These are phyloP conservation scores for Strix uralensis DNA, from an alignment of 2,113 vertebrate species.

Conservation along the genomic window DNA sequence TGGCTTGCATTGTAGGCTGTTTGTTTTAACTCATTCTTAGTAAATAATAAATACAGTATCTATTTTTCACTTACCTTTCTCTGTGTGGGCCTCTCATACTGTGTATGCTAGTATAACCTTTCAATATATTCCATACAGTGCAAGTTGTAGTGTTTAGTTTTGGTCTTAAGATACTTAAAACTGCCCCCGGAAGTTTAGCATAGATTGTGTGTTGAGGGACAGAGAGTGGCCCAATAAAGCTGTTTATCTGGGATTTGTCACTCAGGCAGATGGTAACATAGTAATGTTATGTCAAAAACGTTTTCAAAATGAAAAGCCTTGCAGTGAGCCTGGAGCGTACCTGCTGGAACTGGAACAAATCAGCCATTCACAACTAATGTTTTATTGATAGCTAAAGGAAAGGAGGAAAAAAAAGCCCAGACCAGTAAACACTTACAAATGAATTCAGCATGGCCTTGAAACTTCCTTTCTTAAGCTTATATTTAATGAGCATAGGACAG, in stretches of 20 bases:
- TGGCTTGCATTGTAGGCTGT: not conserved
- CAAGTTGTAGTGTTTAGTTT: not conserved
- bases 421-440: not conserved
- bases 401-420: not conserved
- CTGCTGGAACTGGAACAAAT: constrained; percentile 31
- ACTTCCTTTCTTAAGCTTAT: not conserved
- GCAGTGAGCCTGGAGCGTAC: constrained; percentile 14
- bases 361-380: not conserved
- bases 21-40: not conserved
- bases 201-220: not conserved
- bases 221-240: not conserved
- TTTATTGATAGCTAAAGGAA: constrained; percentile 32
- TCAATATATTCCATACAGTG: not conserved
- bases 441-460: not conserved
- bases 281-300: not conserved
- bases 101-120: not conserved
- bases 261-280: constrained; percentile 19
- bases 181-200: not conserved
- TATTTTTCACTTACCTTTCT: not conserved
- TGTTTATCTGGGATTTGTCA: constrained; percentile 50
- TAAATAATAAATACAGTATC: not conserved
- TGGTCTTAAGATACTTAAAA: not conserved
- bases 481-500: not conserved
- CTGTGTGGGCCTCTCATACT: not conserved
- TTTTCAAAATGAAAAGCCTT: constrained; percentile 58